A percentile compares a stretch with the other conserved stretches of the same genome.
Evolutionary conservation across 2,113 vertebrate species (phyloP).

Genomic region (Chelonoidis abingdonii): DNA sequence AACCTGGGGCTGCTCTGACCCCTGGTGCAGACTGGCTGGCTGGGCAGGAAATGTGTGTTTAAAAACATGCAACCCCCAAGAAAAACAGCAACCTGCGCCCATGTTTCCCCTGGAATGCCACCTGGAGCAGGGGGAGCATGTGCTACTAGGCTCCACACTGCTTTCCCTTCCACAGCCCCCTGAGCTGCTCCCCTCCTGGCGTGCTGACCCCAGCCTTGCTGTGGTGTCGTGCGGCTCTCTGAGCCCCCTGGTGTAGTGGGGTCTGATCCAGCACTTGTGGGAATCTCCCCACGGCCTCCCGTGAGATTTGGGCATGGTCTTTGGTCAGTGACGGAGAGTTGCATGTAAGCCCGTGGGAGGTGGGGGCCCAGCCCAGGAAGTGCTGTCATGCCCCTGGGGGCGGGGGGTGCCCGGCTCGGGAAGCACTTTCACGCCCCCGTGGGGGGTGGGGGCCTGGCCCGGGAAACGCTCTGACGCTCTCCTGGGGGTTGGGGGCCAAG

Average conservation of each 20-base stretch:
- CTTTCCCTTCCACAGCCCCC: not conserved
- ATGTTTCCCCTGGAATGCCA: not conserved
- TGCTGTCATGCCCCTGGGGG: not conserved
- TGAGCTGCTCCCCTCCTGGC: not conserved
- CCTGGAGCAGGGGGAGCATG: not conserved
- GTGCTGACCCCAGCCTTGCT: not conserved
- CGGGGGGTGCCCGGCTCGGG: accelerated
- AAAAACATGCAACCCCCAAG: not conserved
- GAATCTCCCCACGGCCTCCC: too few relatives aligned
- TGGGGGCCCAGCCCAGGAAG: too few relatives aligned
- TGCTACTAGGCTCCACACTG: not conserved
- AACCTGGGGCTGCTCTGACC: not conserved
- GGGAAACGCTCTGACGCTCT: too few relatives aligned
- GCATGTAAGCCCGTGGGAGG: not conserved
- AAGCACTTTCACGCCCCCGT: not conserved
- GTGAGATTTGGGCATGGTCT: accelerated
- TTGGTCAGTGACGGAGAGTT: accelerated
- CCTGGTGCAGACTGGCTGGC: too few relatives aligned
- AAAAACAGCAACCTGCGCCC: not conserved
- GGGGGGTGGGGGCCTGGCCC: too few relatives aligned
- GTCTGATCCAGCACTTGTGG: not conserved
- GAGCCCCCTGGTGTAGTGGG: not conserved
- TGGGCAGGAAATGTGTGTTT: not conserved
- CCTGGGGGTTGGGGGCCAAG: too few relatives aligned
- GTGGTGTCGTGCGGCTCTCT: not conserved